Evolutionary conservation across 2,797 vertebrate species (phyloP), one percentile per base, ranked within the genome.

Genomic region (Antennarius maculatus): DNA sequence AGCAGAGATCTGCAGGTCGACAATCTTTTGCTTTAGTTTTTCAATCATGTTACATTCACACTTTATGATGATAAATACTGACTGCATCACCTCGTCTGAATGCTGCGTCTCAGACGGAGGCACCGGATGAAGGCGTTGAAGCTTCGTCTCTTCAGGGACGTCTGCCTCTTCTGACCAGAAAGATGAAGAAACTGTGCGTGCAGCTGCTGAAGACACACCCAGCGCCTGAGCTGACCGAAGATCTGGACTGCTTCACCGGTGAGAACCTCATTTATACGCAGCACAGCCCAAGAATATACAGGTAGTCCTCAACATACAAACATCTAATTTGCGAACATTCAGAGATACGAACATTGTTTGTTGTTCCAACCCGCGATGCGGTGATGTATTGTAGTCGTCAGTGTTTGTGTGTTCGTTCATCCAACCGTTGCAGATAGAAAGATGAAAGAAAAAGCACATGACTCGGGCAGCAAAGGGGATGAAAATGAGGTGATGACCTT

Each of bases 161-260:
- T 27, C 91, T 99, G 52, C 94, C 95, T 7, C 90, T 90, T 57
- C 94, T 99, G 72, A 86, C 90, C 0, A 95, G 91, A 69, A 95
- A 92, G 81, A 96, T 98, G 96, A 95, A 91, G 90, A 97, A 95
- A 83, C 88, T 98, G 78, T 98, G 96, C 53, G 61, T 88, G 70
- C 77, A 88, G 52, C 86, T 97, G 77, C 87, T 95, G 77, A 94
- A 93, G 88, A 93, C 92, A 28, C 92, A 86, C 69, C 74, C 88
- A 0, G 82, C 94, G 34, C 94, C 96, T 37, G 89, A 88, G 62
- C 89, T 97, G 15, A 90, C 96, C 28, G 96, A 98, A 79, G 88
- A 94, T 76, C 94, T 99, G 0, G 95, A 98, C 85, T 88, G 81
- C 45, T 98, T 99, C 77, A 97, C 94, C 47, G 94, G 98, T 98